Evolutionary conservation across 2,113 vertebrate genomes (phyloP), one percentile per base, ranked within the genome.

Genomic region (Otis tarda): DNA sequence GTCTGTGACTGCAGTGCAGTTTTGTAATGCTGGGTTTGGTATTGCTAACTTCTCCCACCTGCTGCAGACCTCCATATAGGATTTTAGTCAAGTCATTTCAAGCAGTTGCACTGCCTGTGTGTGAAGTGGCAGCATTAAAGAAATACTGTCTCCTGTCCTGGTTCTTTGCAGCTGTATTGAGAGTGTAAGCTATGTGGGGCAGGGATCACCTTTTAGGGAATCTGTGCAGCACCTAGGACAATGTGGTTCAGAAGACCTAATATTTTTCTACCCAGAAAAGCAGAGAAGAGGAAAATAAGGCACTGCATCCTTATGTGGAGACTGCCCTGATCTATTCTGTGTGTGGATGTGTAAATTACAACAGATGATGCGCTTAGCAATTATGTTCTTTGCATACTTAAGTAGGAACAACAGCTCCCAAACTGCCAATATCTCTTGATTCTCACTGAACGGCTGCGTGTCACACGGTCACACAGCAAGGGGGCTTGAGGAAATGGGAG

Each of bases 321-420:
- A 76, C 80, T 96, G 90, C 68, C 96, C 88, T 96, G 86, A 94
- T 97, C 88, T 12, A 63, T 70, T 85, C 89, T 96, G 37, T 91
- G 84, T 96, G 92, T 96, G 93, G 80, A 97, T 96, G 90, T 97
- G 97, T 96, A 98, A 98, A 98, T 98, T 97, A 97, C 94, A 97
- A 96, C 98, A 97, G 97, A 97, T 96, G 96, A 98, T 97, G 96
- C 94, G 89, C 97, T 98, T 97, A 95, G 95, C 97, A 98, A 97
- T 98, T 98, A 98, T 95, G 97, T 96, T 98, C 96, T 97, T 97
- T 96, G 97, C 97, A 98, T 98, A 97, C 97, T 96, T 97, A 98
- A 98, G 97, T 96, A 97, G 97, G 95, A 98, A 95, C 86, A 98
- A 97, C 97, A 97, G 97, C 96, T 98, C 97, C 97, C 97, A 96